phyloP scores from a whole-genome alignment of 2,113 vertebrate genomes.

The Calonectris borealis region DNA sequence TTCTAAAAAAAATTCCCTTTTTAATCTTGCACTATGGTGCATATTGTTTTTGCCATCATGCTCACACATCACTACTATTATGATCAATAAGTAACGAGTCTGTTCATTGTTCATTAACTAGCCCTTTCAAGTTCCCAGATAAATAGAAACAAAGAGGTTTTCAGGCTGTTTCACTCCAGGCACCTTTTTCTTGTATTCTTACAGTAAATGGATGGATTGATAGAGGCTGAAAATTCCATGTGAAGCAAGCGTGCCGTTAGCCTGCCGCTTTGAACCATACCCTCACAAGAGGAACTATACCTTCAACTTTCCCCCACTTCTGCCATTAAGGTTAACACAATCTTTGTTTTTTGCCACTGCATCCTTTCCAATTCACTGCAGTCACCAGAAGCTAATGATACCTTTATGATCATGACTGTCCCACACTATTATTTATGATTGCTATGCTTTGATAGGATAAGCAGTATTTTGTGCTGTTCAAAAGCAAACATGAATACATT shows the following conservation, averaged over 20 bases:
- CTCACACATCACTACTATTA: background rate
- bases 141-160: slow-evolving; percentile 13
- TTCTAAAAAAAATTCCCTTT: background rate
- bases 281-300: background rate
- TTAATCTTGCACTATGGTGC: background rate
- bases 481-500: background rate
- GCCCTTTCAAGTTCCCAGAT: background rate
- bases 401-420: background rate
- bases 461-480: background rate
- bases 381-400: background rate
- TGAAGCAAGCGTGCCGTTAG: background rate
- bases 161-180: background rate
- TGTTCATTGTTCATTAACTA: background rate
- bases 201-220: background rate
- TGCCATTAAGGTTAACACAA: background rate
- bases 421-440: background rate
- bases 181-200: background rate
- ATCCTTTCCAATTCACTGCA: background rate
- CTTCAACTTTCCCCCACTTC: background rate
- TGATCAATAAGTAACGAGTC: background rate
- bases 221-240: background rate
- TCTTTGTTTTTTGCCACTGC: background rate
- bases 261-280: background rate
- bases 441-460: background rate
- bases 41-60: background rate